Evolutionary conservation across 2,113 vertebrate genomes (phyloP), one percentile per base, ranked within the genome.

Genomic region (Atractosteus spatula): DNA sequence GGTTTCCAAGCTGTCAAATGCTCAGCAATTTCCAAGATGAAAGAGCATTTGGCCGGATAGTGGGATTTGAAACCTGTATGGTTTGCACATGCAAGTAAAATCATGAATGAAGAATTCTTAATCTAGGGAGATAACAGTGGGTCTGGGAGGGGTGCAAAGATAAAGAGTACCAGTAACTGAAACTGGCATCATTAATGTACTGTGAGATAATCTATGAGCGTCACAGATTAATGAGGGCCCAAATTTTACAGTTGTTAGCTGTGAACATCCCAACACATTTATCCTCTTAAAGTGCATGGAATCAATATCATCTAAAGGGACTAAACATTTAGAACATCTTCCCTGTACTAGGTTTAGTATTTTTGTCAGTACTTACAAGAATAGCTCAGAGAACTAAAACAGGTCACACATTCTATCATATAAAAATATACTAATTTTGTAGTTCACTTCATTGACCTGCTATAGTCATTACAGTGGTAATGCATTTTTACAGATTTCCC

Each of bases 221-320:
- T 29, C 29, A 29, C 29, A 29, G 29, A 29, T 29, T 29, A 29
- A 29, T 29, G 29, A 29, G 29, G 29, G 29, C 29, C 29, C 29
- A 29, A 29, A 29, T 29, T 29, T 29, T 29, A 29, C 29, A 2
- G 2, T 29, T 29, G 29, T 29, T 29, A 29, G 29, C 29, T 29
- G 29, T 29, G 29, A 29, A 29, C 29, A 29, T 29, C 29, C 29
- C 29, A 29, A 29, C 29, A 29, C 29, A 29, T 29, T 29, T 29
- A 29, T 29, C 29, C 29, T 29, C 29, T 29, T 29, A 29, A 29
- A 29, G 29, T 29, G 29, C 29, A 29, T 29, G 29, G 29, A 29
- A 51, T 51, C 47, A 51, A 45, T 66, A 44, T n/a, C 64, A 66
- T 66, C 64, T 45, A 43, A 42, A 65, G 29, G 44, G 41, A 65